Base-by-base conservation (phyloP, 2,888 invertebrate species). In the Yponomeuta cagnagella region DNA sequence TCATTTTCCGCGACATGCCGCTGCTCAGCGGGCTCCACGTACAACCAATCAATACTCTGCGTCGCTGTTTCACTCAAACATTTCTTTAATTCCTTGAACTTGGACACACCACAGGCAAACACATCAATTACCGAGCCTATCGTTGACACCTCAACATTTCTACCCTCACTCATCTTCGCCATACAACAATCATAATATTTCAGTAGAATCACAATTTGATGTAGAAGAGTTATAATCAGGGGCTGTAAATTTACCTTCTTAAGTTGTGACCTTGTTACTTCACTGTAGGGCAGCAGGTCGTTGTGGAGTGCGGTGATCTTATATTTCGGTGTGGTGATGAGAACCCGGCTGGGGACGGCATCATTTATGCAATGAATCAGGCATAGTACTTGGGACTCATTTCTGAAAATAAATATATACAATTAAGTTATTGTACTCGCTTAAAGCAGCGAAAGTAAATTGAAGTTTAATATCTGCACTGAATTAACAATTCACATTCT, bases 281-380 rank as follows among this genome's bases (percentile, higher is more conserved):
- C 85, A 63, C 79, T 81, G 66, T 79, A 79, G 30, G 74, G 72
- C 0, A 74, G 71, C 2, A 82, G 72, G 43, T 78, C 74, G 6
- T 77, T 74, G 83, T 73, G 0, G 77, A 80, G 52, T 6, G 33
- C 52, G 3, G 48, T 48, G 52, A 89, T 78, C 75, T 72, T 82
- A 43, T 82, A 77, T 68, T 80, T 76, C 2, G 77, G 74, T 9
- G 84, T 79, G 3, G 88, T 88, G 3, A 80, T 79, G 58, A 91
- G 73, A 2, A 89, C 76, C 73, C 83, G 80, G 10, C 83, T 75
- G 1, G 89, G 88, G 3, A 93, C 78, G 0, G 78, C 78, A 68
- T 89, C 85, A 63, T 89, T 81, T 12, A 93, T 82, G 73, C 81
- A 84, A 74, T 91, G 88, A 31, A 93, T 82, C 5, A 93, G 75